Evolutionary conservation across 2,888 invertebrate species (phyloP).

Genomic region (Lysandra bellargus): DNA sequence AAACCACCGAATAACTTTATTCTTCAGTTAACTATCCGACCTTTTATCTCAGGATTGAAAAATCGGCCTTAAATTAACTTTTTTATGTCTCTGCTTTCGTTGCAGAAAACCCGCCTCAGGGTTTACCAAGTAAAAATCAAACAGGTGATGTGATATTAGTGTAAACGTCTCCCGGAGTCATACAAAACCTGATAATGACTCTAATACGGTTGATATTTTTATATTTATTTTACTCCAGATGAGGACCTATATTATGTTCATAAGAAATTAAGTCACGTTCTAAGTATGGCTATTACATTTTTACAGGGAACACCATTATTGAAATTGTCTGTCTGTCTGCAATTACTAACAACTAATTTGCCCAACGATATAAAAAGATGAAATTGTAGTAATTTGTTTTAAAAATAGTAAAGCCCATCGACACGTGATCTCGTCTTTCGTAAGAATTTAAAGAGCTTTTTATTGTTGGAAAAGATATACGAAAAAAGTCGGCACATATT

Average conservation of each 20-base stretch:
- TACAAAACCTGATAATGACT: conserved; percentile 17
- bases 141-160: conserved; percentile 6
- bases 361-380: background rate
- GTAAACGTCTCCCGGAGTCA: conserved; percentile 2
- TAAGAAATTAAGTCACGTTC: background rate
- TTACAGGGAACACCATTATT: conserved; percentile 7
- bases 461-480: background rate
- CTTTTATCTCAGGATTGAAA: too few relatives aligned
- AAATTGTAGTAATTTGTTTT: background rate
- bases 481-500: too few relatives aligned
- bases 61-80: too few relatives aligned
- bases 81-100: background rate
- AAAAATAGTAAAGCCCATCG: background rate
- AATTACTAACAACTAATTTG: background rate
- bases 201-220: background rate
- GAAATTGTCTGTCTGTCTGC: background rate
- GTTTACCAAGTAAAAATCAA: conserved; percentile 12
- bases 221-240: background rate
- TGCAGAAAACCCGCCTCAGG: background rate
- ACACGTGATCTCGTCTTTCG: background rate
- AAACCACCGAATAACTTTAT: too few relatives aligned
- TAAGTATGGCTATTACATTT: background rate
- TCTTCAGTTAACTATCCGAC: too few relatives aligned
- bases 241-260: background rate
- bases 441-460: background rate